Evolutionary conservation across 2,888 invertebrate genomes (phyloP).

Genomic region (Tyria jacobaeae): DNA sequence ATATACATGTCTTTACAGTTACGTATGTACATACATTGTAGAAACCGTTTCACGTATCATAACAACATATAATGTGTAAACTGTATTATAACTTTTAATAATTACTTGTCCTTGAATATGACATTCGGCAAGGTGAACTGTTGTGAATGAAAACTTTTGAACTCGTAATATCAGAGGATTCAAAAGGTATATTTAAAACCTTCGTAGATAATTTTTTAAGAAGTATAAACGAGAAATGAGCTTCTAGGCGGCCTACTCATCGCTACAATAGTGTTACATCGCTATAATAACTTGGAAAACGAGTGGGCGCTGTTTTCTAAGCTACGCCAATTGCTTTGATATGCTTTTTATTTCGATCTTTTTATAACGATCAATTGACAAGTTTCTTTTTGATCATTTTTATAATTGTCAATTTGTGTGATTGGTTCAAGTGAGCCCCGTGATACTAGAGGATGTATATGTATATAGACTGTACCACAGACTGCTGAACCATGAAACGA

Average conservation of each 20-base stretch:
- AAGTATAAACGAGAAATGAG: constrained; percentile 3
- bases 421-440: background rate
- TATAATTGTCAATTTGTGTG: background rate
- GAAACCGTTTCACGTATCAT: background rate
- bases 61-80: background rate
- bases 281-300: constrained; percentile 2
- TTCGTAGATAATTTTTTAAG: background rate
- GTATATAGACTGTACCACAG: background rate
- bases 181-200: background rate
- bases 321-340: background rate
- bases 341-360: background rate
- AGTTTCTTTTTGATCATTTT: background rate
- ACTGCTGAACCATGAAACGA: no score
- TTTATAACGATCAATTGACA: background rate
- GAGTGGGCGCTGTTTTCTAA: background rate
- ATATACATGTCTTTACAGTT: no score
- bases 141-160: background rate
- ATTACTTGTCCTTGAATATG: background rate
- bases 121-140: background rate
- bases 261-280: no score
- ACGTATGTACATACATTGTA: no score
- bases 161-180: background rate
- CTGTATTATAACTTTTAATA: background rate
- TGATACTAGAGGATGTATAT: background rate
- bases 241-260: background rate